Conservation (phyloP, 2,888 invertebrate species). For the Pegoplata infirma region DNA sequence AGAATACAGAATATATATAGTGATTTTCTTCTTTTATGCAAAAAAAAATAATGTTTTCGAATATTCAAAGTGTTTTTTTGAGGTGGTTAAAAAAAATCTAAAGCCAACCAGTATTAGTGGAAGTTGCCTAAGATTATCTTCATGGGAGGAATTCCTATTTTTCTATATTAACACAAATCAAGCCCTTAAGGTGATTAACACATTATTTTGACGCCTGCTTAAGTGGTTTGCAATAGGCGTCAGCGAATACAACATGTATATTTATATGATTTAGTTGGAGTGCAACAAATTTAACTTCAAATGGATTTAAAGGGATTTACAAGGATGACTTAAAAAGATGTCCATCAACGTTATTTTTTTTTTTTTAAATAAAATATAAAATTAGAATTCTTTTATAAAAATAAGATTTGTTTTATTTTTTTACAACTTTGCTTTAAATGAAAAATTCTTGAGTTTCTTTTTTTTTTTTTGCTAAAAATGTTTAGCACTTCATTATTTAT, state of each 20-base stretch:
- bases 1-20: neutral
- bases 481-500: neutral
- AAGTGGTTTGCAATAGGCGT: slow-evolving; percentile 43
- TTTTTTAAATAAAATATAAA: neutral
- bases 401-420: neutral
- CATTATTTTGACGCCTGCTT: slow-evolving; percentile 60
- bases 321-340: neutral
- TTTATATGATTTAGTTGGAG: neutral
- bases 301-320: neutral
- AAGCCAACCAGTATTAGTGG: neutral
- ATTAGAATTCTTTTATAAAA: neutral
- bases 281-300: neutral
- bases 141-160: slow-evolving; percentile 21
- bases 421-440: neutral
- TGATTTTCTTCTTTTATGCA: neutral
- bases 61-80: slow-evolving; percentile 8
- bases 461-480: neutral
- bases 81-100: neutral
- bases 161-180: neutral
- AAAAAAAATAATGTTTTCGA: too few species aligned
- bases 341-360: too few species aligned
- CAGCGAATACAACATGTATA: slow-evolving; percentile 23
- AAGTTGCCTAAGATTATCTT: slow-evolving; percentile 7
- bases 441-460: too few species aligned
- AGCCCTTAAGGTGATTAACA: slow-evolving; percentile 56